phyloP scores from a whole-genome alignment of 2,113 vertebrate species.

The Redunca redunca region DNA sequence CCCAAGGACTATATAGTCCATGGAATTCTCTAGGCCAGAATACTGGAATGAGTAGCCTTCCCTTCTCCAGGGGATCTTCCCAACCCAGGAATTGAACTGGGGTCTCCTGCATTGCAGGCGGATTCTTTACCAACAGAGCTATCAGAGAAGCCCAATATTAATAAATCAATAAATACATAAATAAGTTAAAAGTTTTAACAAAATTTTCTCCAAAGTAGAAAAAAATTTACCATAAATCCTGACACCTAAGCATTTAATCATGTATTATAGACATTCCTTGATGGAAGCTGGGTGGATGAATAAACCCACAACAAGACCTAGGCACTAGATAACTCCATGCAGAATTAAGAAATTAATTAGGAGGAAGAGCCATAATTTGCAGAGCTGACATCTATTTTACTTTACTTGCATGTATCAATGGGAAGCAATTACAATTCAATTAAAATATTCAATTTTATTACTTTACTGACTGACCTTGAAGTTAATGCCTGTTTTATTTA shows the following conservation, averaged over 20 bases:
- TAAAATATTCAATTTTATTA: slow-evolving; percentile 86
- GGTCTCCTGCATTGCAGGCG: background rate
- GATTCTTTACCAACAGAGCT: background rate
- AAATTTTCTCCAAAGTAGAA: background rate
- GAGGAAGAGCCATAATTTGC: slow-evolving; percentile 80
- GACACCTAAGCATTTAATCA: slow-evolving; percentile 55
- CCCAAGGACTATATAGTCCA: background rate
- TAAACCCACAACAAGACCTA: slow-evolving; percentile 80
- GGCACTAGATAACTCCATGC: slow-evolving; percentile 62
- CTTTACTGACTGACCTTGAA: slow-evolving; percentile 87
- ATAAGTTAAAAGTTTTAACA: slow-evolving; percentile 44
- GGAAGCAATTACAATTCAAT: slow-evolving; percentile 86
- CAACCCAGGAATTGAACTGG: background rate
- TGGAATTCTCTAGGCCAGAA: background rate
- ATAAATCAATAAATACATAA: slow-evolving; percentile 23
- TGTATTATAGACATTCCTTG: slow-evolving; percentile 46
- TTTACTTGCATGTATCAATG: slow-evolving; percentile 84
- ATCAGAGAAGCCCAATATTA: background rate
- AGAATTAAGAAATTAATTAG: slow-evolving; percentile 85
- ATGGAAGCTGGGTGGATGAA: slow-evolving; percentile 75
- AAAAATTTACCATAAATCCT: slow-evolving; percentile 46
- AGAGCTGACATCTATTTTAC: slow-evolving; percentile 82
- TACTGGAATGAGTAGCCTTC: background rate
- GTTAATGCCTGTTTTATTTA: slow-evolving; percentile 85
- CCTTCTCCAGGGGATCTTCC: background rate